A percentile compares a stretch with the other conserved stretches of the same genome.
phyloP scores from a whole-genome alignment of 2,888 invertebrate genomes.

The Dysmachus trigonus region DNA sequence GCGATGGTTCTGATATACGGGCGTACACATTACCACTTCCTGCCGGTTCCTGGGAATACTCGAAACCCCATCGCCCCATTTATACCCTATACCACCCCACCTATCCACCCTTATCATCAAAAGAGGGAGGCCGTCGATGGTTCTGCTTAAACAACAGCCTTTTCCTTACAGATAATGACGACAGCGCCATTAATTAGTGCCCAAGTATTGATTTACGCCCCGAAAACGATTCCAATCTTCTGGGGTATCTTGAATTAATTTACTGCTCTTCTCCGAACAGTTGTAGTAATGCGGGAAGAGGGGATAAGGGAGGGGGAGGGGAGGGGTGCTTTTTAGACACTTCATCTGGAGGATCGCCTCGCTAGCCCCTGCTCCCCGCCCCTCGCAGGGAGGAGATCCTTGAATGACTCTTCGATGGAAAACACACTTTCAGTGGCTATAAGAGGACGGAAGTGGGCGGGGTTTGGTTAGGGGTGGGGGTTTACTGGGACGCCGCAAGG shows the following conservation, averaged over 20 bases:
- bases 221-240: constrained; percentile 9
- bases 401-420: background rate
- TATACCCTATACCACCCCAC: background rate
- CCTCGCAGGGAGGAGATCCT: background rate
- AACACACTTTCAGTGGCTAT: background rate
- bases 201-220: constrained; percentile 16
- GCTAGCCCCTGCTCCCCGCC: background rate
- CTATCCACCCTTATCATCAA: too few species aligned
- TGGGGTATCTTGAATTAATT: background rate
- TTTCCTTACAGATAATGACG: constrained; percentile 3
- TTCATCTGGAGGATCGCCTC: background rate
- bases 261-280: background rate
- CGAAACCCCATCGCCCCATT: background rate
- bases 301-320: too few species aligned
- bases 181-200: constrained; percentile 14
- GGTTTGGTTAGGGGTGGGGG: too few species aligned
- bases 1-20: background rate
- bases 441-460: background rate
- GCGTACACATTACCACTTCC: background rate
- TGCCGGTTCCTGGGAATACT: background rate
- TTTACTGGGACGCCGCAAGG: background rate
- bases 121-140: background rate
- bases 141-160: background rate
- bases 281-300: background rate
- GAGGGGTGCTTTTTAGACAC: background rate